Percentiles rank a stretch among this genome's conserved stretches.
Conservation (phyloP, 2,113 vertebrate genomes). For the Aramus guarauna region DNA sequence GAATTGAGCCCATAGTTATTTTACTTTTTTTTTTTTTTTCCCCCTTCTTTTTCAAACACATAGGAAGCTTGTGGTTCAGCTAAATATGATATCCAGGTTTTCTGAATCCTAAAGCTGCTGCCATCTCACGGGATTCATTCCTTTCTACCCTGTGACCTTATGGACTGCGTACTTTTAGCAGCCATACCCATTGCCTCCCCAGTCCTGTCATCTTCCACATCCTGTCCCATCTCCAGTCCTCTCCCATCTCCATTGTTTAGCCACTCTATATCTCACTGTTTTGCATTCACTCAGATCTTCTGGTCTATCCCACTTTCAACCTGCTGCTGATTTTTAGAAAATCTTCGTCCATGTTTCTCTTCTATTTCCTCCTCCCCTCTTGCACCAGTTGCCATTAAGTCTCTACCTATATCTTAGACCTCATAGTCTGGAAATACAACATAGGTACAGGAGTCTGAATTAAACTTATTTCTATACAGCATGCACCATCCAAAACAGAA, state of each 20-base stretch:
- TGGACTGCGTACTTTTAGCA: rapidly evolving
- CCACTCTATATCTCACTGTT: rapidly evolving
- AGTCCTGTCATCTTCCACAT: not conserved
- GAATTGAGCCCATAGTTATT: not conserved
- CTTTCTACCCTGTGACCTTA: not conserved
- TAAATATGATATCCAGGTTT: not conserved
- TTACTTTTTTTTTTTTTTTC: too few species aligned
- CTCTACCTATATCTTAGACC: not conserved
- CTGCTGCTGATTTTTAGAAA: not conserved
- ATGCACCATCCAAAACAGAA: not conserved
- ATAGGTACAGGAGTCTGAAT: not conserved
- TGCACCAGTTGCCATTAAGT: not conserved
- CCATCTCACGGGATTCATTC: not conserved
- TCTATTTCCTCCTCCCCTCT: not conserved
- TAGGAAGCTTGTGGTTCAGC: not conserved
- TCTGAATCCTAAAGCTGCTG: not conserved
- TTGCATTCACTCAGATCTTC: not conserved
- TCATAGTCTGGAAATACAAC: not conserved
- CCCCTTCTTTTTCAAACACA: not conserved
- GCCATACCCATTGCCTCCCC: not conserved
- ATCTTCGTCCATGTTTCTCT: not conserved
- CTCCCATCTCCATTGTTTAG: not conserved
- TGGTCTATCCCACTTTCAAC: not conserved
- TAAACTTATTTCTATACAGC: not conserved
- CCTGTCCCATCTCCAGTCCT: not conserved